Evolutionary conservation across 2,888 invertebrate genomes (phyloP), one percentile per base, ranked within the genome.

Genomic region (Sinotaia quadrata): DNA sequence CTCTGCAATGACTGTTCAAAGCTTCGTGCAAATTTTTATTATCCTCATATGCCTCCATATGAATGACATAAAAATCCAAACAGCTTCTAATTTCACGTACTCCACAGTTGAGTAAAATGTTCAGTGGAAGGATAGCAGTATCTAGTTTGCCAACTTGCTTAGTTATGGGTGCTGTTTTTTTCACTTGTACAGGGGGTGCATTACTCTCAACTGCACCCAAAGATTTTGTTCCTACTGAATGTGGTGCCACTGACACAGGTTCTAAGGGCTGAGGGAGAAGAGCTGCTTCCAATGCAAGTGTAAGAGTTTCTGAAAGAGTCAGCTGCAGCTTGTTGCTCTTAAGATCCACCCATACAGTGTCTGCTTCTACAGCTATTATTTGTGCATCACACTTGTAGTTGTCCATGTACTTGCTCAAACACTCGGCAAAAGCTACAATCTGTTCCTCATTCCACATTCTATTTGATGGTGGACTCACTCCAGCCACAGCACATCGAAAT

Each of bases 1-100:
- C 57, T 1, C 21, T 5, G 12, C 52, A 41, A 3, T 33, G 29
- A 18, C 21, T 15, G 33, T 59, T 69, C 31, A 74, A 44, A 12
- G 44, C 15, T 15, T 36, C 54, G 41, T 52, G 58, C 68, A 73
- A 54, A n/a, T 10, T 21, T 18, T 51, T 18, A 27, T 60, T 65
- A 21, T 73, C 73, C 88, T 56, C 52, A 15, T 33, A 29, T 0
- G 69, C 57, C n/a, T 73, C 84, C 85, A 92, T 92, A 88, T 91
- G 91, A 76, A 92, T 90, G 0, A 93, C 91, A 82, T 90, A 93
- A 80, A 94, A 92, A 67, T 91, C 49, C 21, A 60, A 61, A 29
- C 68, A 58, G 4, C 62, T 63, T 21, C 67, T 52, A 4, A 75
- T 68, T 47, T 65, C 62, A 3, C 68, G 65, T 5, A 69, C 33